Evolutionary conservation across 1,140 invertebrate species (phyloP), one percentile per base, ranked within the genome.

Genomic region (Euura saliciscinereae): DNA sequence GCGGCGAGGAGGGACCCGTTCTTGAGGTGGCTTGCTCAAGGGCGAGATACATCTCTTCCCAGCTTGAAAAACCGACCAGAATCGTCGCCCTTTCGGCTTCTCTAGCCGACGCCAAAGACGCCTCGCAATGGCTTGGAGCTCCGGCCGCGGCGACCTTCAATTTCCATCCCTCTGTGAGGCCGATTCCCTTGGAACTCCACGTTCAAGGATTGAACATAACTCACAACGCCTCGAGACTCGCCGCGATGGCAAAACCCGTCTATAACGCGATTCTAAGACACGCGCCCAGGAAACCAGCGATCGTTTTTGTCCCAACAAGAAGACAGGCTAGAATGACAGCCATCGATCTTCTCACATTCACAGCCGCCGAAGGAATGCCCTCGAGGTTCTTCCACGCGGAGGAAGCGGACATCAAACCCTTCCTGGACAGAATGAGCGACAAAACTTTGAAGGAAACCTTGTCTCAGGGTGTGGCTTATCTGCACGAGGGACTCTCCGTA

Each of bases 141-240:
- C 94, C 93, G 76, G 92, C 96, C 4, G 96, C 96, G 75, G 92
- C 93, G 44, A 97, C 97, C 1, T 99, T 99, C 85, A 99, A 99
- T 89, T 99, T 99, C 85, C 97, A 99, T 85, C 98, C 98, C 0
- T 98, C 96, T 82, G 98, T 99, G 6, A 89, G 98, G 28, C 98
- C 98, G 6, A 89, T 99, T 44, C 97, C 97, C 0, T 85, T 99
- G 5, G 98, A 99, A 85, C 87, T 99, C 43, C 97, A 99, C 80
- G 97, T 99, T 67, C 88, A 95, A 89, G 97, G 98, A 8, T 97
- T 99, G 84, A 99, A 99, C 88, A 96, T 99, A 10, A 98, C 97
- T 0, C 98, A 99, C 87, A 99, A 98, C 83, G 95, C 95, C 2
- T 97, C 98, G 0, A 90, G 99, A 43, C 89, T 99, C 2, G 93